Evolutionary conservation across 2,113 vertebrate species (phyloP), one percentile per base, ranked within the genome.

Genomic region (Butorides virescens): DNA sequence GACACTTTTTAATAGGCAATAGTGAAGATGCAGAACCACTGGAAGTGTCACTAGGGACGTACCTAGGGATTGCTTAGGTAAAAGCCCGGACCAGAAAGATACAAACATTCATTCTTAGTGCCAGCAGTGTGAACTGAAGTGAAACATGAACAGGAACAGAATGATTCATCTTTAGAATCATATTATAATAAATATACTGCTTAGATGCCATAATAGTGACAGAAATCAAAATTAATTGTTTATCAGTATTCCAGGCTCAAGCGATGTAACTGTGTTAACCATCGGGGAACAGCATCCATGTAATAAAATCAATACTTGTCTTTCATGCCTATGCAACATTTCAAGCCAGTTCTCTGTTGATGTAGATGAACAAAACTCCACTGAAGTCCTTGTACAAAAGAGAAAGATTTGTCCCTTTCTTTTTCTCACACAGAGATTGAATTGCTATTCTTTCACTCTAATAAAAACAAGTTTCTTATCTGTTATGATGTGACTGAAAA

Each of bases 221-320:
- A 90, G 70, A 96, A 93, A 90, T 94, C 52, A 92, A 88, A 95
- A 90, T 75, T 2, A 88, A 80, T 62, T 79, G 21, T 77, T 94
- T 46, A 63, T 62, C 37, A 50, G 34, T 83, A 58, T 92, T 92
- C 49, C 50, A 70, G 50, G 25, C 39, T 86, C 59, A 58, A 59
- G 26, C 2, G 3, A 42, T 68, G 14, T 73, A 79, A 68, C 66
- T 59, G 44, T 47, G 25, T 71, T 79, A 93, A 68, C 26, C 49
- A 65, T 66, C 4, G 0, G 66, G 67, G 63, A 92, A 72, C 36
- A 80, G 9, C 53, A 86, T 73, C 62, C 74, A 29, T 5, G 1
- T 53, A 83, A 83, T 39, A 79, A 86, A 58, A 68, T 36, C 75
- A 47, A 27, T 44, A 37, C 29, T 55, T 87, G 85, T 50, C 26